A percentile compares a stretch with the other conserved stretches of the same genome.
These are phyloP conservation scores for Pollimyrus isidori DNA, from an alignment of 2,113 vertebrate genomes.

Conservation along the genomic window DNA sequence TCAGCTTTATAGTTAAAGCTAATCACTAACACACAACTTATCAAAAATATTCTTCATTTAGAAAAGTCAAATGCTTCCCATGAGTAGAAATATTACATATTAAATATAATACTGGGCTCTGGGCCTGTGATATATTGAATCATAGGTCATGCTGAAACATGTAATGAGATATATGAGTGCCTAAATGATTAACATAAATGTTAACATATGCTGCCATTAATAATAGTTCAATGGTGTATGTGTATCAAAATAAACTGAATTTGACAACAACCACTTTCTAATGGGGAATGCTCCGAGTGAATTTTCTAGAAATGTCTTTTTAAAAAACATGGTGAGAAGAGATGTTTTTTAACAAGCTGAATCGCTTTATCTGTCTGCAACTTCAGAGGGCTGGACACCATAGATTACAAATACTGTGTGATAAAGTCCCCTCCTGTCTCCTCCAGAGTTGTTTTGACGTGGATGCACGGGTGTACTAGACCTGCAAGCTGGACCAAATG, in stretches of 20 bases:
- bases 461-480: slow-evolving; percentile 12
- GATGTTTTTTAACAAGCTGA: neutral
- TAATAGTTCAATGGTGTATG: neutral
- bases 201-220: neutral
- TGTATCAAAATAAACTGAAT: neutral
- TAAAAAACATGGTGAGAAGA: neutral
- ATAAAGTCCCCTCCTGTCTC: slow-evolving; percentile 23
- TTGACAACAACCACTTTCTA: neutral
- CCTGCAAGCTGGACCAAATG: neutral
- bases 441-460: neutral
- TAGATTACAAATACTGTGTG: slow-evolving; percentile 49
- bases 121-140: neutral
- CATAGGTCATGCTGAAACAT: neutral
- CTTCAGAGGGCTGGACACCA: slow-evolving; percentile 37
- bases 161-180: neutral
- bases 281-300: neutral
- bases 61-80: neutral
- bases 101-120: neutral
- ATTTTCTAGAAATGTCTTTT: neutral
- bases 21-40: neutral
- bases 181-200: slow-evolving; percentile 5
- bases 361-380: slow-evolving; percentile 44
- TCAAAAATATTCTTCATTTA: neutral
- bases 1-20: neutral
- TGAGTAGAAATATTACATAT: neutral